These are phyloP conservation scores for Lithobates pipiens DNA, from an alignment of 2,797 vertebrate genomes.

Conservation along the genomic window DNA sequence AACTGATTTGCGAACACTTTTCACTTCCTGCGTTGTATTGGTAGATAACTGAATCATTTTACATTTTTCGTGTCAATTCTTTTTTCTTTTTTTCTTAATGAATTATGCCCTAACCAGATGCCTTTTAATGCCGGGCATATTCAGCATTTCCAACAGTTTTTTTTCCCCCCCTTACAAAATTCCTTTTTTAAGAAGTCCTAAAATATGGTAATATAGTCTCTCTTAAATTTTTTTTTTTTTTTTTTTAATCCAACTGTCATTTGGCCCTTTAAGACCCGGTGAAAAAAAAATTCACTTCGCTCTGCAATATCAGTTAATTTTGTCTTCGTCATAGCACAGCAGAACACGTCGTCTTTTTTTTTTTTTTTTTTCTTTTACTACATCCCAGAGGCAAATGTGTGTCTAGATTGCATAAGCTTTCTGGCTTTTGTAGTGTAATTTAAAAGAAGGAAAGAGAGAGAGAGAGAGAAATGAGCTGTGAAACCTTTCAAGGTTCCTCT, in stretches of 20 bases:
- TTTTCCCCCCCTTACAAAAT: too few relatives aligned
- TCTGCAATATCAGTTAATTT: constrained; percentile 13
- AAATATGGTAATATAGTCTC: not conserved
- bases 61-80: too few relatives aligned
- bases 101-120: too few relatives aligned
- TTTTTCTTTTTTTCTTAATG: too few relatives aligned
- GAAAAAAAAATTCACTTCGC: not conserved
- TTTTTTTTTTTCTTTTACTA: not conserved
- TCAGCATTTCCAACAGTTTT: not conserved
- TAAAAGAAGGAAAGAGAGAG: not conserved
- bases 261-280: not conserved
- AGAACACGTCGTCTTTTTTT: not conserved
- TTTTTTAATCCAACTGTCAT: constrained; percentile 1
- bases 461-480: constrained; percentile 8
- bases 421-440: constrained; percentile 8
- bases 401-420: constrained; percentile 33
- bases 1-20: too few relatives aligned
- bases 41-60: too few relatives aligned
- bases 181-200: not conserved
- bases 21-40: too few relatives aligned
- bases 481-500: constrained; percentile 28
- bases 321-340: not conserved
- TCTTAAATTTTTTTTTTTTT: not conserved
- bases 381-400: constrained; percentile 40
- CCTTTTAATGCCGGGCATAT: too few relatives aligned